These are phyloP conservation scores for Anorthoa munda DNA, from an alignment of 2,888 invertebrate species.

Conservation along the genomic window DNA sequence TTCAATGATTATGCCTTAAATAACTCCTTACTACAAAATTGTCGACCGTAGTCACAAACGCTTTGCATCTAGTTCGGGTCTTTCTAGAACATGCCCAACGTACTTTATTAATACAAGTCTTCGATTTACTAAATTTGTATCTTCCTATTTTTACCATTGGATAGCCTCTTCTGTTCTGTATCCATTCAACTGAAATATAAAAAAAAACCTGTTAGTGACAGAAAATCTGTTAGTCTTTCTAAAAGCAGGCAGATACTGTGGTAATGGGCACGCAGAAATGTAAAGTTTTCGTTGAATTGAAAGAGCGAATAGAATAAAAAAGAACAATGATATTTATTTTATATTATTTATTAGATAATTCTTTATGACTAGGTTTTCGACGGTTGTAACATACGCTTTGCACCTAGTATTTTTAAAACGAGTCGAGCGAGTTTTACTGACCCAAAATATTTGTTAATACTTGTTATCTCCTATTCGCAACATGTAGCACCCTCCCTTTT, in stretches of 20 bases:
- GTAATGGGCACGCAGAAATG: not conserved
- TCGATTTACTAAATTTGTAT: conserved; percentile 33
- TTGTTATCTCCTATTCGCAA: conserved; percentile 27
- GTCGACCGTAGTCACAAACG: conserved; percentile 66
- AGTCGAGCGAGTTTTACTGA: conserved; percentile 21
- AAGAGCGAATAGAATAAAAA: not conserved
- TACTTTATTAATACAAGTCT: conserved; percentile 25
- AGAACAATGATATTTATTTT: no score
- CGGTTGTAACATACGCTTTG: conserved; percentile 32
- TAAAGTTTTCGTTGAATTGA: not conserved
- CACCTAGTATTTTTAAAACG: conserved; percentile 41
- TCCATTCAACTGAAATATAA: conserved; percentile 40
- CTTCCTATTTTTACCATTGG: conserved; percentile 33
- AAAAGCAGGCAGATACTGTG: not conserved
- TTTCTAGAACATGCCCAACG: conserved; percentile 71
- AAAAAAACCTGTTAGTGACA: conserved; percentile 1
- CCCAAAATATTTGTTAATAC: conserved; percentile 14
- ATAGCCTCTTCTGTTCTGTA: conserved; percentile 25
- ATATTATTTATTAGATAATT: conserved; percentile 27
- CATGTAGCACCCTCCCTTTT: conserved; percentile 17
- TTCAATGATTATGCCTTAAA: conserved; percentile 60
- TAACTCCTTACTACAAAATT: conserved; percentile 56
- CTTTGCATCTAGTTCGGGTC: conserved; percentile 70
- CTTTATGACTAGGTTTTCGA: conserved; percentile 18
- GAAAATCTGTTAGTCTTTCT: not conserved